Evolutionary conservation across 2,888 invertebrate species (phyloP).

Genomic region (Heterodera filipjevi): DNA sequence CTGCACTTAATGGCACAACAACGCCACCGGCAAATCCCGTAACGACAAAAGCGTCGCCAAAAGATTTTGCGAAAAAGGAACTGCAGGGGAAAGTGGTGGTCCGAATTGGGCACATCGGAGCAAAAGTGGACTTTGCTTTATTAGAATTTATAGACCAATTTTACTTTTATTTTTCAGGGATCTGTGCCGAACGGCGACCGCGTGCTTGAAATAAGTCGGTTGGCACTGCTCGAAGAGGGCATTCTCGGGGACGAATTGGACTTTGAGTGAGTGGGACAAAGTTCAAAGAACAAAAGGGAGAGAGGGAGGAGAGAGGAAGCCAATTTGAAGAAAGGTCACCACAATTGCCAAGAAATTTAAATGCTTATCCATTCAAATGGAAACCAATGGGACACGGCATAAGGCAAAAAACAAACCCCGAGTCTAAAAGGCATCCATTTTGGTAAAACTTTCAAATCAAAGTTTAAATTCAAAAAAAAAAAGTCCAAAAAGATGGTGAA

Average conservation of each 20-base stretch:
- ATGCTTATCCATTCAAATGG: too few species aligned
- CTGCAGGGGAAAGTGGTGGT: constrained; percentile 23
- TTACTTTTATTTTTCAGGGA: constrained; percentile 32
- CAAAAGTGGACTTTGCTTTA: constrained; percentile 5
- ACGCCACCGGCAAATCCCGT: background rate
- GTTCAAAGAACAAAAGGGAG: background rate
- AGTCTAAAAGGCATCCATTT: too few species aligned
- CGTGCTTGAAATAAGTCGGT: constrained; percentile 47
- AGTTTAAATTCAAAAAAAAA: too few species aligned
- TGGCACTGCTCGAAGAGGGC: constrained; percentile 47
- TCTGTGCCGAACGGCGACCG: constrained; percentile 54
- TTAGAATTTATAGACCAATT: background rate
- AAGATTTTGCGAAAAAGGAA: constrained; percentile 17
- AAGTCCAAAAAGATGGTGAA: too few species aligned
- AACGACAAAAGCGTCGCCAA: constrained; percentile 16
- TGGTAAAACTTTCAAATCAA: too few species aligned
- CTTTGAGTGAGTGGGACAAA: constrained; percentile 42
- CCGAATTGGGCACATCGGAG: constrained; percentile 29
- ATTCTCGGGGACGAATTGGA: constrained; percentile 47
- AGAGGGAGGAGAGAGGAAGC: background rate
- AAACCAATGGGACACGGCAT: background rate
- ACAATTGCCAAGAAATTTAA: too few species aligned
- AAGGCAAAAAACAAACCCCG: too few species aligned
- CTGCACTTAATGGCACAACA: background rate
- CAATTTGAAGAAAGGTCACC: background rate